These are phyloP conservation scores for Leptarthrus brevirostris DNA, from an alignment of 2,888 invertebrate species.

Conservation along the genomic window DNA sequence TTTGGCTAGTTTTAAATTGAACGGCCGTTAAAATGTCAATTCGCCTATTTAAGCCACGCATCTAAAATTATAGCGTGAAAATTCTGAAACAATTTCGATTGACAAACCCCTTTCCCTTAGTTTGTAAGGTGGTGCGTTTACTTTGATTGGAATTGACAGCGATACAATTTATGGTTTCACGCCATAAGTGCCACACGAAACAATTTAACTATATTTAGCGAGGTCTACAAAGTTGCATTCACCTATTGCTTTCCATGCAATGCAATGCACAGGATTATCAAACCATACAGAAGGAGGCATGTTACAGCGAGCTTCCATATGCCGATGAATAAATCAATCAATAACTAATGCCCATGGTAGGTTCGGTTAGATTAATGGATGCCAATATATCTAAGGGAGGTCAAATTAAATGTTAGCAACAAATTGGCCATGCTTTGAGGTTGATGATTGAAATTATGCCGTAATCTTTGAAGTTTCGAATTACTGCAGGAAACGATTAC, in stretches of 20 bases:
- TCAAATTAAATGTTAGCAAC: conserved; percentile 44
- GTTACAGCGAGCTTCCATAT: conserved; percentile 9
- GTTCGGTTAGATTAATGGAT: conserved; percentile 57
- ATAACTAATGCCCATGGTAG: conserved; percentile 57
- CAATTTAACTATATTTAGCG: conserved; percentile 1
- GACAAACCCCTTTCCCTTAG: too few species aligned
- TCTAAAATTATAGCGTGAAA: too few species aligned
- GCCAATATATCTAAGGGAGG: conserved; percentile 54
- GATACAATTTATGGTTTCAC: conserved; percentile 36
- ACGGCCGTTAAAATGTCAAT: too few species aligned
- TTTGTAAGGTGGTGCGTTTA: not conserved
- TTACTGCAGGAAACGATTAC: conserved; percentile 18
- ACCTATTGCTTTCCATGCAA: conserved; percentile 15
- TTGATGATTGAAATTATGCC: conserved; percentile 34
- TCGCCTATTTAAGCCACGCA: too few species aligned
- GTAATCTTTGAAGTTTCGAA: conserved; percentile 12
- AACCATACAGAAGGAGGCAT: conserved; percentile 2
- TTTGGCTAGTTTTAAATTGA: too few species aligned
- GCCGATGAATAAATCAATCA: conserved; percentile 57
- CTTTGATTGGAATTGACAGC: conserved; percentile 2
- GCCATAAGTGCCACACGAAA: conserved; percentile 30
- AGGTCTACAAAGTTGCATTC: conserved; percentile 28
- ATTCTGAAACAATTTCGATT: too few species aligned
- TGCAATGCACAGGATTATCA: not conserved
- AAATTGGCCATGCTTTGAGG: conserved; percentile 43